Evolutionary conservation across 2,797 vertebrate species (phyloP).

Genomic region (Huso huso): DNA sequence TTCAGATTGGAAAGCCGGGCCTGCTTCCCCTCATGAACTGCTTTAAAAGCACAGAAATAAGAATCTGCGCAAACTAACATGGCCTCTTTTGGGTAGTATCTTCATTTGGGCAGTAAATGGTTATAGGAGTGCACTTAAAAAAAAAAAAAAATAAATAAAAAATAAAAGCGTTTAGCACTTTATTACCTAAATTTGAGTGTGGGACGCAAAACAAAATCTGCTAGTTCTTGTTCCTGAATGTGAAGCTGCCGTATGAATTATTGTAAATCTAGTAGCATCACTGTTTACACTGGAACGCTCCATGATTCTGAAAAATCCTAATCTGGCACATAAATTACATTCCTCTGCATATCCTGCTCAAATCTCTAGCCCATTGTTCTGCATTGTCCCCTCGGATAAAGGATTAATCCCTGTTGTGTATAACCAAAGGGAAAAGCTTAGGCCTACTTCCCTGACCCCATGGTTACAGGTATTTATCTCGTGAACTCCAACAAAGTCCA

Average conservation of each 20-base stretch:
- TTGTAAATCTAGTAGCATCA: constrained; percentile 28
- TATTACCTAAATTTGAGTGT: no score
- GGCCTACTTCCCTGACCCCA: constrained; percentile 21
- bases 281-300: constrained; percentile 20
- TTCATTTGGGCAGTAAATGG: no score
- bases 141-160: no score
- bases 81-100: no score
- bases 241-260: neutral
- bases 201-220: no score
- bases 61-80: no score
- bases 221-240: no score
- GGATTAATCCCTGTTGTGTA: constrained; percentile 28
- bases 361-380: neutral
- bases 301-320: constrained; percentile 29
- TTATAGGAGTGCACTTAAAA: no score
- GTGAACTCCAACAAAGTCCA: neutral
- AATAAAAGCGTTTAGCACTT: neutral
- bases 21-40: constrained; percentile 8
- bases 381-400: constrained; percentile 27
- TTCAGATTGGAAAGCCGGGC: constrained; percentile 35
- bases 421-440: constrained; percentile 18
- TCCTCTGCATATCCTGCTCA: constrained; percentile 23
- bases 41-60: neutral
- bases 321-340: constrained; percentile 33
- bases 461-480: neutral